A percentile compares a stretch with the other conserved stretches of the same genome.
Evolutionary conservation across 2,113 vertebrate species (phyloP).

Genomic region (Sapajus apella): DNA sequence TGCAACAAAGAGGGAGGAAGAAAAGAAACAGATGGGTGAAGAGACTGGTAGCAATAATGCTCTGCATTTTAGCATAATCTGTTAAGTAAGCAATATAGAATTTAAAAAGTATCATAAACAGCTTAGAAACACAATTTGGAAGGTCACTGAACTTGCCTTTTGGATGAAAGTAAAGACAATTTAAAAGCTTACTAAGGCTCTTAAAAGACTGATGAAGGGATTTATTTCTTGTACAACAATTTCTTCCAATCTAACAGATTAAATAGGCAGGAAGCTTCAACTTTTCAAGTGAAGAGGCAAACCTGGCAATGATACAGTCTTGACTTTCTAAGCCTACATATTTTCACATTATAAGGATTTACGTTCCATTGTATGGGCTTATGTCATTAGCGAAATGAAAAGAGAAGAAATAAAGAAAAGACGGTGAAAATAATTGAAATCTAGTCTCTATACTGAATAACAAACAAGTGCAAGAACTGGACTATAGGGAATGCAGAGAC

Average conservation of each 20-base stretch:
- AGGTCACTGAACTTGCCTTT: conserved; percentile 32
- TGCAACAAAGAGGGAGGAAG: not conserved
- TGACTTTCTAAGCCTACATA: not conserved
- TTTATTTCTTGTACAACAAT: not conserved
- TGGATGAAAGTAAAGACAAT: conserved; percentile 4
- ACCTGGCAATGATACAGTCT: not conserved
- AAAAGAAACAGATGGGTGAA: not conserved
- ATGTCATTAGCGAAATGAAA: not conserved
- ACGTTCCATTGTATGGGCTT: not conserved
- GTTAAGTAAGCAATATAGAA: not conserved
- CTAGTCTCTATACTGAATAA: not conserved
- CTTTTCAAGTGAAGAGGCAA: conserved; percentile 1
- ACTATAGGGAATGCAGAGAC: not conserved
- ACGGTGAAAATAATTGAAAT: not conserved
- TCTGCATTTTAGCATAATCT: not conserved
- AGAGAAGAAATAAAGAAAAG: not conserved
- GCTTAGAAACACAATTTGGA: conserved; percentile 37
- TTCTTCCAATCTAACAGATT: conserved; percentile 3
- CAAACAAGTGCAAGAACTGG: not conserved
- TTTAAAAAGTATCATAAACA: conserved; percentile 3
- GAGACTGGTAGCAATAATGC: not conserved
- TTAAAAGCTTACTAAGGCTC: not conserved
- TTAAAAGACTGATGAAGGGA: not conserved
- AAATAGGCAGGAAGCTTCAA: not conserved
- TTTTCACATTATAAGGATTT: not conserved